Evolutionary conservation across 2,113 vertebrate species (phyloP).

Genomic region (Pituophis catenifer): DNA sequence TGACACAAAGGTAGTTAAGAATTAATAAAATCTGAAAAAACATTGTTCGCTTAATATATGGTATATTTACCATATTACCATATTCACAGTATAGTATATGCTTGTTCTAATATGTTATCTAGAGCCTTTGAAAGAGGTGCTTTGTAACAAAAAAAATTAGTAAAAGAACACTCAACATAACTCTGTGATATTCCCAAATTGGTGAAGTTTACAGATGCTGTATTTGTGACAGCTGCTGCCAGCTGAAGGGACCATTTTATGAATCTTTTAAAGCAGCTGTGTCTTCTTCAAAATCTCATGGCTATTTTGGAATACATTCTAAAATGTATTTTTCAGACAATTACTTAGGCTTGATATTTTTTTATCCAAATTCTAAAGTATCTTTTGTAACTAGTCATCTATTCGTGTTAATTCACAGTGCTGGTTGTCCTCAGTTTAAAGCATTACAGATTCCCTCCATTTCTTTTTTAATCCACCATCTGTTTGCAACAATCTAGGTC

Average conservation of each 20-base stretch:
- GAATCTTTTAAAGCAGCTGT: not conserved
- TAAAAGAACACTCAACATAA: not conserved
- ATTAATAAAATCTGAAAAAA: not conserved
- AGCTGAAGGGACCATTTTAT: not conserved
- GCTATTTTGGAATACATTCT: not conserved
- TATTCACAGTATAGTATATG: not conserved
- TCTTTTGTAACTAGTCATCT: not conserved
- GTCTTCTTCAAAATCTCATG: not conserved
- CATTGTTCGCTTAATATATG: not conserved
- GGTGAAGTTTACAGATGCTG: not conserved
- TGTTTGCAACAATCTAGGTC: not conserved
- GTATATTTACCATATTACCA: not conserved
- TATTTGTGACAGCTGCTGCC: not conserved
- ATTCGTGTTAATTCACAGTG: not conserved
- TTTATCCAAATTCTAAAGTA: not conserved
- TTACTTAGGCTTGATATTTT: not conserved
- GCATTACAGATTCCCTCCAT: not conserved
- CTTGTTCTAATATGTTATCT: not conserved
- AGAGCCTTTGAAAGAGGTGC: not conserved
- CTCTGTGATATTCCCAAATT: not conserved
- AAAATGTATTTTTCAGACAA: not conserved
- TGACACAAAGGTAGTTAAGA: constrained; percentile 5
- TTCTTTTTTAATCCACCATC: not conserved
- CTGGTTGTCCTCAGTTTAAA: not conserved
- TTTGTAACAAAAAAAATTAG: not conserved